A percentile compares a stretch with the other conserved stretches of the same genome.
These are phyloP conservation scores for Phalloptychus januarius DNA, from an alignment of 2,797 vertebrate species.

Conservation along the genomic window DNA sequence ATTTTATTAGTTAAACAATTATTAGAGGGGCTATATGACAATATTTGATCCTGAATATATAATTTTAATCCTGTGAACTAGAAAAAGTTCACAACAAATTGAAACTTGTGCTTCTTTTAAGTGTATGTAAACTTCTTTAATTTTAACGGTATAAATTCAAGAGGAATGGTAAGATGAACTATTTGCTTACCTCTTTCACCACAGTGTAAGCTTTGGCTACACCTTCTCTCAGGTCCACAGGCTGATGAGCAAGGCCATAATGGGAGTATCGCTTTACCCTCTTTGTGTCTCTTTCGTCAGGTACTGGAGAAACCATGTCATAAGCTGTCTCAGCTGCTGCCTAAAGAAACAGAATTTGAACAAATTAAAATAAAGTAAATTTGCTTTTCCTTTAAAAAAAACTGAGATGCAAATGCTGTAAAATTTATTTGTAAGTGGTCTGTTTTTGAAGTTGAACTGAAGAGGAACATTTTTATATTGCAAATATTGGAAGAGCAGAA, in stretches of 20 bases:
- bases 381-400: background rate
- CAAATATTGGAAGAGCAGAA: background rate
- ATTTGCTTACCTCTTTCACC: slow-evolving; percentile 90
- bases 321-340: slow-evolving; percentile 97
- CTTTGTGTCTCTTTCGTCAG: slow-evolving; percentile 87
- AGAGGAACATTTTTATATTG: background rate
- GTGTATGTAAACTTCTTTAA: background rate
- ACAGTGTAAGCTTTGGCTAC: slow-evolving; percentile 98
- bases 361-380: background rate
- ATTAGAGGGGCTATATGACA: too few species aligned
- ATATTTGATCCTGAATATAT: background rate
- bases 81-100: background rate
- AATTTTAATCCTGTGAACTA: too few species aligned
- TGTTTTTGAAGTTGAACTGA: background rate
- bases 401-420: background rate
- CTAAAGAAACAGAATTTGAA: slow-evolving; percentile 66
- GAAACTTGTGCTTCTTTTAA: background rate
- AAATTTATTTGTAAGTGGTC: background rate
- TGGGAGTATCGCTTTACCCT: slow-evolving; percentile 89
- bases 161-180: background rate
- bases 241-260: slow-evolving; percentile 92
- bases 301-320: slow-evolving; percentile 97
- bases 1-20: too few species aligned
- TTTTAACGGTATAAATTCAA: background rate
- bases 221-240: slow-evolving; percentile 95